Evolutionary conservation across 1,140 invertebrate genomes (phyloP), one percentile per base, ranked within the genome.

Genomic region (Drepana arcuata): DNA sequence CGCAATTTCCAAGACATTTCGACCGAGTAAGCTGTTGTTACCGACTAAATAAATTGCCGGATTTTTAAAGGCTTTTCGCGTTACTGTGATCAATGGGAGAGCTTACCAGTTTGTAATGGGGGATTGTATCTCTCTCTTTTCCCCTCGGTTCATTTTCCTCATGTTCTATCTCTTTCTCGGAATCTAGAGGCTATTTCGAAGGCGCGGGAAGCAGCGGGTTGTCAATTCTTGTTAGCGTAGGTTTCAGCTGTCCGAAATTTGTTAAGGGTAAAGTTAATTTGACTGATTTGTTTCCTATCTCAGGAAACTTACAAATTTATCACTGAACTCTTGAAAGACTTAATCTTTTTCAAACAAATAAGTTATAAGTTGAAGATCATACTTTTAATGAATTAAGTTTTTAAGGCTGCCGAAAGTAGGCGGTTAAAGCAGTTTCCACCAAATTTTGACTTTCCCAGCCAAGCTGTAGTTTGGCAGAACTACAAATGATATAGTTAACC

Each of bases 1-100:
- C n/a, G n/a, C n/a, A n/a, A n/a, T n/a, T n/a, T n/a, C n/a, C n/a
- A n/a, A n/a, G n/a, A 21, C 18, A 42, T 35, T 30, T 42, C 33
- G 36, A 18, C 37, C 41, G 47, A 44, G 46, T 51, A 58, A 58
- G 55, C 56, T 58, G 51, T 61, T 64, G 59, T 66, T 70, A 57
- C 50, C 43, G 55, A 66, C 66, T 61, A 69, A 69, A 75, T 69
- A 73, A 71, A 75, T 75, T 75, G 71, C 55, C 43, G 72, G 71
- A 71, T 77, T 73, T 74, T 68, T 72, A 66, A 64, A 64, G 62
- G 72, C 64, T 77, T 77, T 73, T 60, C 67, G 69, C 62, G 61
- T 69, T 72, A 59, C 69, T 56, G 58, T 77, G 67, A 77, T 73
- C 66, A 68, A 75, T 72, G 71, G 38, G 54, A 41, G 44, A 59